Conservation (phyloP, 1,140 invertebrate genomes). For the Sipha flava region DNA sequence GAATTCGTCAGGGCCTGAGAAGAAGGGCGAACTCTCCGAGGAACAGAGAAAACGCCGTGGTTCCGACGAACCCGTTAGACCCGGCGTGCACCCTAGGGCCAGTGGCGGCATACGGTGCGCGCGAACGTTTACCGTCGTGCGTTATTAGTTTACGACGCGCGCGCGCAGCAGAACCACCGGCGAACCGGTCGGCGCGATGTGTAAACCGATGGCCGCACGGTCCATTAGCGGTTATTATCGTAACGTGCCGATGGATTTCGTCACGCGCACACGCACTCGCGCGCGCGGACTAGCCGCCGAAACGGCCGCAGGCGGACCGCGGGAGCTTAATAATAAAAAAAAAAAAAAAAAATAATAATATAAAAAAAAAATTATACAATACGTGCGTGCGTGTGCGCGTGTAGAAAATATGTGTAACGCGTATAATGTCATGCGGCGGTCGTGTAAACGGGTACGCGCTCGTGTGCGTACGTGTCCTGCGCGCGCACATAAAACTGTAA, state of each 20-base stretch:
- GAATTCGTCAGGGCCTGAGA: too few relatives aligned
- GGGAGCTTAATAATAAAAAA: not conserved
- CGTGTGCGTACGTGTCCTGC: too few relatives aligned
- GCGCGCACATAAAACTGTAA: too few relatives aligned
- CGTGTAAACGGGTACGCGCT: too few relatives aligned
- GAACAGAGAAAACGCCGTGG: too few relatives aligned
- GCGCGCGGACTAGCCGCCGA: not conserved
- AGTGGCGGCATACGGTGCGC: too few relatives aligned
- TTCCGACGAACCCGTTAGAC: too few relatives aligned
- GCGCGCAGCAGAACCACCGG: not conserved
- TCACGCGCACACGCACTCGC: not conserved
- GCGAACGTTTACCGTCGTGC: too few relatives aligned
- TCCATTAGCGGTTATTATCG: not conserved
- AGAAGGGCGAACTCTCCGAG: too few relatives aligned
- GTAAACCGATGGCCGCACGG: not conserved
- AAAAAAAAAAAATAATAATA: not conserved
- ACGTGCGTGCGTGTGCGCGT: not conserved
- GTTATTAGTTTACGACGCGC: not conserved
- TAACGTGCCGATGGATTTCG: slow-evolving; percentile 9
- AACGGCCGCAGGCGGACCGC: not conserved
- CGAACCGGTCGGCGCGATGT: not conserved
- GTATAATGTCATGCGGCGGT: not conserved
- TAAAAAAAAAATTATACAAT: not conserved
- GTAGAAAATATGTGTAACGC: too few relatives aligned
- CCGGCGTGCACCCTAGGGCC: too few relatives aligned